Evolutionary conservation across 2,113 vertebrate species (phyloP).

Genomic region (Myocastor coypus): DNA sequence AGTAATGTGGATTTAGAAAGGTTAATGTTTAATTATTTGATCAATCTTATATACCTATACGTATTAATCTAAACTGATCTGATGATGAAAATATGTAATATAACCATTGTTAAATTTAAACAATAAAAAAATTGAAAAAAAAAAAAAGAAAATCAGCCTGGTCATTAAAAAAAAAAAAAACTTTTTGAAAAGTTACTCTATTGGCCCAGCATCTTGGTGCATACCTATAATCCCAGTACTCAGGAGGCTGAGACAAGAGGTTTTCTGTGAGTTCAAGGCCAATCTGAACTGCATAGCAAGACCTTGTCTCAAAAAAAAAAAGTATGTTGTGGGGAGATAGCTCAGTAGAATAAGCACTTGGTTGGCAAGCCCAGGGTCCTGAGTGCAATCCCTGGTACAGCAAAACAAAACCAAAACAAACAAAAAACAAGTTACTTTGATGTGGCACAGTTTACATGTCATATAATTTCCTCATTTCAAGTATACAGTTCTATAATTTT

Average conservation of each 20-base stretch:
- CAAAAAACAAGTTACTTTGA: conserved; percentile 19
- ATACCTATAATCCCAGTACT: not conserved
- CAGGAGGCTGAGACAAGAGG: not conserved
- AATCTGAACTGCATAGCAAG: not conserved
- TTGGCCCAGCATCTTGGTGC: not conserved
- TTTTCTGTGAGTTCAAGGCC: not conserved
- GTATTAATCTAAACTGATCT: too few relatives aligned
- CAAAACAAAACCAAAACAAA: too few relatives aligned
- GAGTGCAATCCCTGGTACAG: too few relatives aligned
- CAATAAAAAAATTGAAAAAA: too few relatives aligned
- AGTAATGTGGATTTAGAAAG: too few relatives aligned
- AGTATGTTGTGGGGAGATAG: too few relatives aligned
- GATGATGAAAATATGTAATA: too few relatives aligned
- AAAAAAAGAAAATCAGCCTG: conserved; percentile 14
- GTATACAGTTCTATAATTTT: conserved; percentile 1
- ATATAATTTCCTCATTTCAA: conserved; percentile 40
- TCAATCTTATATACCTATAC: too few relatives aligned
- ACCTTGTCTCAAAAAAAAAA: not conserved
- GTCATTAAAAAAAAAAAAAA: conserved; percentile 12
- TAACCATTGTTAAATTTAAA: too few relatives aligned
- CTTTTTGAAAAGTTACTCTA: conserved; percentile 27
- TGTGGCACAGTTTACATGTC: conserved; percentile 33
- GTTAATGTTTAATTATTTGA: too few relatives aligned
- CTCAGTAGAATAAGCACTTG: too few relatives aligned
- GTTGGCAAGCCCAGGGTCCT: too few relatives aligned